phyloP scores from a whole-genome alignment of 1,140 invertebrate genomes.

The Drosophila lacertosa region DNA sequence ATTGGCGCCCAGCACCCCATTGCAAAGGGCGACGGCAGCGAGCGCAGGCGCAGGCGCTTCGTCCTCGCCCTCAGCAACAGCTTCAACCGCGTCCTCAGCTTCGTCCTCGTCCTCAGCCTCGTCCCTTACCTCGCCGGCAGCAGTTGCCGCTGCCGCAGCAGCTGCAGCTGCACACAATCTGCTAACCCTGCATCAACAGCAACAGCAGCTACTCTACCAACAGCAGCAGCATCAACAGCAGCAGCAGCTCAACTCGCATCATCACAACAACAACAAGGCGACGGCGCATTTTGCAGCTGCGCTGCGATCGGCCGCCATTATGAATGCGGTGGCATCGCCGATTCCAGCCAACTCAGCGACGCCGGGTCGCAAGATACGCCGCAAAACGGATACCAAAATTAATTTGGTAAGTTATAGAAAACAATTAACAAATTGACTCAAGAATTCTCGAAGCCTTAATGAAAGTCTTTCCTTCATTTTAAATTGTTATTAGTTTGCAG shows the following conservation, averaged over 20 bases:
- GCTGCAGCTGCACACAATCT: slow-evolving; percentile 24
- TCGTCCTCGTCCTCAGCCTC: slow-evolving; percentile 51
- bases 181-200: slow-evolving; percentile 39
- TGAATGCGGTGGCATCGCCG: slow-evolving; percentile 84
- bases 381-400: slow-evolving; percentile 82
- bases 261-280: slow-evolving; percentile 58
- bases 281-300: slow-evolving; percentile 65
- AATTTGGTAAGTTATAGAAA: slow-evolving; percentile 72
- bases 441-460: too few species aligned
- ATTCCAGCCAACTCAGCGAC: slow-evolving; percentile 81
- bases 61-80: slow-evolving; percentile 40
- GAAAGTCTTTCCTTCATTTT: too few species aligned
- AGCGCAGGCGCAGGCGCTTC: slow-evolving; percentile 57
- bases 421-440: too few species aligned
- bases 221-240: slow-evolving; percentile 47
- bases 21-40: slow-evolving; percentile 69
- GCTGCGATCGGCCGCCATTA: slow-evolving; percentile 73
- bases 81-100: slow-evolving; percentile 14
- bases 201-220: slow-evolving; percentile 45
- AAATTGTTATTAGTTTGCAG: too few species aligned
- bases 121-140: slow-evolving; percentile 39
- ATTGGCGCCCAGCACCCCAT: slow-evolving; percentile 67
- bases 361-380: slow-evolving; percentile 76
- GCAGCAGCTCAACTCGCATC: slow-evolving; percentile 53
- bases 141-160: slow-evolving; percentile 44